Base-by-base conservation (phyloP, 2,113 vertebrate genomes). In the Recurvirostra avosetta region DNA sequence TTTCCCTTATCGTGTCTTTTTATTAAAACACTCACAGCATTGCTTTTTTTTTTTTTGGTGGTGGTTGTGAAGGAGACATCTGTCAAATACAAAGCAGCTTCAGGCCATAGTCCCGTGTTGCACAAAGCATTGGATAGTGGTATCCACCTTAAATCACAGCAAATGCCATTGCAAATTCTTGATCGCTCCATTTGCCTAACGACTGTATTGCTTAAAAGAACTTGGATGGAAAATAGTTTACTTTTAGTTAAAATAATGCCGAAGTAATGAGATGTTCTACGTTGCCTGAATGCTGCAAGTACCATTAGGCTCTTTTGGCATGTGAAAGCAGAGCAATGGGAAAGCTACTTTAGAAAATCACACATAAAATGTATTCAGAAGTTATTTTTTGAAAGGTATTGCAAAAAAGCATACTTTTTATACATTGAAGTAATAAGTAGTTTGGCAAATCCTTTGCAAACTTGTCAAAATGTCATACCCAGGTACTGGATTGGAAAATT, bases 401-500 rank as follows among this genome's bases (percentile, higher is more conserved):
- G 94, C 58, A 50, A 45, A 61, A 96, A 92, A 75, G 47, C 62
- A 9, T 84, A 86, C 61, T 95, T 98, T 94, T 98, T 91, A 72
- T 86, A 93, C 86, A 40, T 88, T 83, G 74, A 94, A 96, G 84
- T 97, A 97, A 97, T 98, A 97, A 97, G 94, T 86, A 96, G 94
- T 97, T 97, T 49, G 91, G 94, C 90, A 97, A 97, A 86, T 92
- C 90, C 91, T 96, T 97, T 95, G 88, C 86, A 96, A 97, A 97
- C 97, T 98, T 98, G 97, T 97, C 96, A 98, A 97, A 98, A 97
- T 98, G 94, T 97, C 97, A 96, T 97, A 96, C 96, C 96, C 96
- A 97, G 96, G 94, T 97, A 96, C 85, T 98, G 97, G 95, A 93
- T 97, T 96, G 95, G 97, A 98, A 98, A 98, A 98, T 98, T 96